Base-by-base conservation (phyloP, 2,113 vertebrate genomes). In the Meleagris gallopavo region DNA sequence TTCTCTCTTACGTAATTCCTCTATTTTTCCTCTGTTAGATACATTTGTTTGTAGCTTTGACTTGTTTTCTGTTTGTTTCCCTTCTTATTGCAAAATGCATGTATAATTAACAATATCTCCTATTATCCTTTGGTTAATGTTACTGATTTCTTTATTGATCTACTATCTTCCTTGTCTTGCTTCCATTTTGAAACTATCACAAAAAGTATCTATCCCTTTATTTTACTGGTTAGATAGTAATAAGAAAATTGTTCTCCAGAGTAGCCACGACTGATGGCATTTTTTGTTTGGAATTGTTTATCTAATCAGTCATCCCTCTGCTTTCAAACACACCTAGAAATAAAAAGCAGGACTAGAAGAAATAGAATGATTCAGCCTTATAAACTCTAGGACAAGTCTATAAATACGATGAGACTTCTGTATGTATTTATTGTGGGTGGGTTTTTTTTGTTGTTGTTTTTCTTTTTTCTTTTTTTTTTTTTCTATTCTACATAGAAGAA, bases 141-240 rank as follows among this genome's bases (percentile, higher is more conserved):
- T 83, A 71, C 89, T 40, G 45, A 92, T 94, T 94, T 94, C 88
- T 86, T 86, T 88, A 91, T 94, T 94, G 94, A 94, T 94, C 89
- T 93, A 11, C 45, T 85, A 17, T 54, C 66, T 82, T 89, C 66
- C 86, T 91, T 91, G 48, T 91, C 74, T 88, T 45, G 18, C 58
- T 96, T 94, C 71, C 75, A 46, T 83, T 92, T 94, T 89, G 80
- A 88, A 85, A 36, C 41, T 71, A 79, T 70, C 78, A 89, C 66
- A 83, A 80, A 83, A 64, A 74, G 60, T 79, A 89, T 82, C 78
- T 87, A 61, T 67, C 22, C 25, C 24, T 87, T 90, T 89, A 64
- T 87, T 91, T 70, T 88, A 64, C 34, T 91, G 60, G 54, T 94
- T 85, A 83, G 75, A 65, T 74, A 92, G 93, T 84, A 97, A 83